These are phyloP conservation scores for Apus apus DNA, from an alignment of 2,113 vertebrate species.

Conservation along the genomic window DNA sequence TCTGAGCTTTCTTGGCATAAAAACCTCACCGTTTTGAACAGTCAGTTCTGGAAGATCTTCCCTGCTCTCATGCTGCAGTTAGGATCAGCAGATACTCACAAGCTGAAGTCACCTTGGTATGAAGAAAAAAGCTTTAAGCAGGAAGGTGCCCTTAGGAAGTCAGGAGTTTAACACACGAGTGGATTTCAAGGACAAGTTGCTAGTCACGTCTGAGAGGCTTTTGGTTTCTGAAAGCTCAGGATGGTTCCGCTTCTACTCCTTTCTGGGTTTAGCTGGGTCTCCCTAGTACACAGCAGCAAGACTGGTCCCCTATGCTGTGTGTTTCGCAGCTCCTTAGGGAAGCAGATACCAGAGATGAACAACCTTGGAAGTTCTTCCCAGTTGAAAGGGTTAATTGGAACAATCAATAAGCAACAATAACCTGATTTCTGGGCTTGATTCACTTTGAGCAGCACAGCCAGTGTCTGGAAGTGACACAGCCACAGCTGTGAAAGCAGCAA, in stretches of 20 bases:
- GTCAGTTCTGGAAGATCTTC: not conserved
- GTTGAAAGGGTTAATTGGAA: not conserved
- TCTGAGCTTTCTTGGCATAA: not conserved
- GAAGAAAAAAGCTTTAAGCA: not conserved
- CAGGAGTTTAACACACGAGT: not conserved
- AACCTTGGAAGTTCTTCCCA: not conserved
- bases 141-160: not conserved
- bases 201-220: not conserved
- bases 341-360: not conserved
- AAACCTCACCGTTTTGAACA: fast-evolving
- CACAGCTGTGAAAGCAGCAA: not conserved
- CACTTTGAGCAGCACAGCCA: not conserved
- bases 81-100: not conserved
- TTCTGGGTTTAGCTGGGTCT: not conserved
- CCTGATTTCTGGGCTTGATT: not conserved
- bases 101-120: not conserved
- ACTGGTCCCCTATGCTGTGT: too few species aligned
- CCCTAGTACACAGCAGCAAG: not conserved
- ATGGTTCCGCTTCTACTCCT: not conserved
- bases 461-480: not conserved
- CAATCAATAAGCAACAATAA: not conserved
- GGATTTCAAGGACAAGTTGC: not conserved
- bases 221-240: not conserved
- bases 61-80: not conserved
- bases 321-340: not conserved